Percentiles rank a stretch among this genome's conserved stretches.
phyloP scores from a whole-genome alignment of 2,113 vertebrate genomes.

The Rhinopomastus cyanomelas region DNA sequence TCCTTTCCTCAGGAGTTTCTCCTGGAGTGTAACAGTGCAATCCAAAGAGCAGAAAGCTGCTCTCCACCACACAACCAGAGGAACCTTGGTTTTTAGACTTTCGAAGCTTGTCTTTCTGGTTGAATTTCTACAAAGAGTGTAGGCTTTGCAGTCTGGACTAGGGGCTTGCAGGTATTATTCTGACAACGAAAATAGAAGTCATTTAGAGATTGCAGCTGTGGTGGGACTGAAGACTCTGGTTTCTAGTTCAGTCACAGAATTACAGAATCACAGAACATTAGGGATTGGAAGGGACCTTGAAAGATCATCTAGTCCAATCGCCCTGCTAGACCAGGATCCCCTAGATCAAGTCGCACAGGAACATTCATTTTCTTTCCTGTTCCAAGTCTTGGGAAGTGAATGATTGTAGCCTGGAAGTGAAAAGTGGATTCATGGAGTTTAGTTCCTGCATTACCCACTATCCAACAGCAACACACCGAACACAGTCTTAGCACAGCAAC shows the following conservation, averaged over 20 bases:
- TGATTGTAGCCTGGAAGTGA: neutral
- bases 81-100: neutral
- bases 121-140: neutral
- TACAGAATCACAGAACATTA: too few relatives aligned
- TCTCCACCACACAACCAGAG: accelerated
- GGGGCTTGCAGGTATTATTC: neutral
- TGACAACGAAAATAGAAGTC: neutral
- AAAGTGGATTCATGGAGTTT: neutral
- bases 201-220: neutral
- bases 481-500: neutral
- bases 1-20: neutral
- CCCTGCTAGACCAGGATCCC: too few relatives aligned
- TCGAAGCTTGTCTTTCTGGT: neutral
- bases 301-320: too few relatives aligned
- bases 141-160: neutral
- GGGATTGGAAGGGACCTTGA: too few relatives aligned
- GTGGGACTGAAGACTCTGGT: neutral
- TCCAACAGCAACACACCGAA: neutral
- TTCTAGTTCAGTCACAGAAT: neutral
- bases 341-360: too few relatives aligned
- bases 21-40: neutral
- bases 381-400: neutral
- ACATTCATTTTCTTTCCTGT: too few relatives aligned
- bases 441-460: constrained; percentile 9
- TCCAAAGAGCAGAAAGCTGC: neutral